Evolutionary conservation across 92 coral and sea anemone species (phyloP), one percentile per base, ranked within the genome.

Genomic region (Siderastrea radians): DNA sequence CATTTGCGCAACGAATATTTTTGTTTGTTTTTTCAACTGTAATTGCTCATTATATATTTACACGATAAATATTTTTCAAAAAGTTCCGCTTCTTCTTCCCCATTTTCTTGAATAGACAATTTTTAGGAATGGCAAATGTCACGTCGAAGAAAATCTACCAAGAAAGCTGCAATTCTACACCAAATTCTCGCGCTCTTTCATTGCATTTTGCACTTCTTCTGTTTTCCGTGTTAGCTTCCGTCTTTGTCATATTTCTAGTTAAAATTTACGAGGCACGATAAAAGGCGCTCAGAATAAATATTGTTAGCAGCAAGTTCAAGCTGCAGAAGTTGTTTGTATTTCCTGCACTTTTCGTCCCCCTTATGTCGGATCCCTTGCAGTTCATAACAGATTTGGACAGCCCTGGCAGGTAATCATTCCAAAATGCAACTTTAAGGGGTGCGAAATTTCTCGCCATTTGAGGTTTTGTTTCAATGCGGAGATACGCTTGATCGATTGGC

Each of bases 371-470:
- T 7, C 26, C 81, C 38, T 49, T 50, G 12, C 87, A 84, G 15
- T 75, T 64, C 14, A 43, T 59, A 51, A 74, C 53, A 62, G 87
- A 84, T 38, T 84, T 74, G 9, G 61, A 84, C 72, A 85, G 19
- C 10, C 52, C 44, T 47, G 89, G 83, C 0, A 85, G 54, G 62
- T 93, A 93, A 19, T 77, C 58, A 74, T 95, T 95, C 98, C 98
- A 95, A 88, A 95, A 95, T 6, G 93, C 96, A 84, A 91, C 82
- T 86, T 90, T 93, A 11, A 81, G 78, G 12, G 96, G 92, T 65
- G 87, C 86, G 67, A 87, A 95, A n/a, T 92, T 81, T 47, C 46
- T 84, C 48, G 85, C 82, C 93, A 86, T 90, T 19, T 49, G 75
- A 3, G 88, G 85, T 2, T 53, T 90, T 38, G 64, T 58, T 19